Conservation (phyloP, 1,140 invertebrate genomes). For the Littorina saxatilis region DNA sequence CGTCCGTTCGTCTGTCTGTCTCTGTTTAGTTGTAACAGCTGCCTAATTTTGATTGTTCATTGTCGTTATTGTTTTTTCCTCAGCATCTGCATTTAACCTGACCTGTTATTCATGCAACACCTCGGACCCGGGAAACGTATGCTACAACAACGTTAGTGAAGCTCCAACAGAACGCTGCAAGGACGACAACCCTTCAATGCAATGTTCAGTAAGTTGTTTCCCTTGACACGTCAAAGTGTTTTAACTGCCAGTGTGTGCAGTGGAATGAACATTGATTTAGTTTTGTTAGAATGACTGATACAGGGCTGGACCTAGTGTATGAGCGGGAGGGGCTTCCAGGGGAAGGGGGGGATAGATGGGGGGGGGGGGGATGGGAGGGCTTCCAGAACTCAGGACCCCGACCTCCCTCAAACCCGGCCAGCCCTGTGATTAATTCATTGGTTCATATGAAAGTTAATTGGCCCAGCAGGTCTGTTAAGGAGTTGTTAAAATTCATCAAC, state of each 20-base stretch:
- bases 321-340: not conserved
- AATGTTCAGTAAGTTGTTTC: constrained; percentile 1
- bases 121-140: not conserved
- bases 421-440: too few species aligned
- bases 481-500: too few species aligned
- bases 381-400: not conserved
- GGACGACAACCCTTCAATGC: not conserved
- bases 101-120: constrained; percentile 10
- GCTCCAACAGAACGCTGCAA: not conserved
- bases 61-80: not conserved
- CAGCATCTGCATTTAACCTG: constrained; percentile 10
- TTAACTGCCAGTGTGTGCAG: too few species aligned
- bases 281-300: too few species aligned
- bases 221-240: not conserved
- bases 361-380: too few species aligned
- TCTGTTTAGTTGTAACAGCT: not conserved
- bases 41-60: not conserved
- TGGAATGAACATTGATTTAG: too few species aligned
- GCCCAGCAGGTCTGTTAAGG: too few species aligned
- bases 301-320: not conserved
- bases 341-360: too few species aligned
- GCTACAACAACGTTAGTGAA: not conserved
- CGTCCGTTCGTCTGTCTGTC: too few species aligned
- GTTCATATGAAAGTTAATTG: too few species aligned
- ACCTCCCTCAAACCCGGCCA: too few species aligned